Base-by-base conservation (phyloP, 2,113 vertebrate species). In the Rhipidura dahli region DNA sequence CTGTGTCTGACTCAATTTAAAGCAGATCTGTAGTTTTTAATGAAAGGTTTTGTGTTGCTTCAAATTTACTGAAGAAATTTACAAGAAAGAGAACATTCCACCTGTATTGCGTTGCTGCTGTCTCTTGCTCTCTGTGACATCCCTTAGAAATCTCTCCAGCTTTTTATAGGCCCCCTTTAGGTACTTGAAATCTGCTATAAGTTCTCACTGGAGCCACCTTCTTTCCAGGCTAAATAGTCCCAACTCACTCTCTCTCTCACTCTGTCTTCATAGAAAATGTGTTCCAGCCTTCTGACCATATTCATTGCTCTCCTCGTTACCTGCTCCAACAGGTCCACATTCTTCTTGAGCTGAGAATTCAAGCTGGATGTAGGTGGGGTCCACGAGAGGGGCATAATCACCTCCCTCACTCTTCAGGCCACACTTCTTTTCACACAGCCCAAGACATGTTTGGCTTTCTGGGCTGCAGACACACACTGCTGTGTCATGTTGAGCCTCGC, bases 301-400 rank as follows among this genome's bases (percentile, higher is more conserved):
- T 17, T 57, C 22, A 50, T 3, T 31, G 6, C 22, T 50, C 15
- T 57, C 17, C 31, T 65, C 35, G 65, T 80, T 57, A 28, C 4
- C 4, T 81, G 42, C 15, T 44, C 31, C 39, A 45, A 64, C 6
- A 37, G 5, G 3, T 37, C 26, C 15, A 50, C 28, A 22, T 37
- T 8, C 19, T 42, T 63, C n/a, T 27, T 50, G 42, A 37, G 21
- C 21, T 65, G 57, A 47, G 31, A 72, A 50, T 71, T 72, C 13
- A 33, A 57, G 21, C 0, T 56, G 35, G 26, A 35, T 35, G 11
- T 6, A 15, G 16, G 30, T 12, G 37, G 17, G 31, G n/a, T 50
- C 17, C 28, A 10, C 0, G 0, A 59, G 14, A 59, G 8, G 11
- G 4, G 17, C 5, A 44, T 35, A 59, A 68, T 51, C 16, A 18